Evolutionary conservation across 2,797 vertebrate species (phyloP).

Genomic region (Lindbergichthys nudifrons): DNA sequence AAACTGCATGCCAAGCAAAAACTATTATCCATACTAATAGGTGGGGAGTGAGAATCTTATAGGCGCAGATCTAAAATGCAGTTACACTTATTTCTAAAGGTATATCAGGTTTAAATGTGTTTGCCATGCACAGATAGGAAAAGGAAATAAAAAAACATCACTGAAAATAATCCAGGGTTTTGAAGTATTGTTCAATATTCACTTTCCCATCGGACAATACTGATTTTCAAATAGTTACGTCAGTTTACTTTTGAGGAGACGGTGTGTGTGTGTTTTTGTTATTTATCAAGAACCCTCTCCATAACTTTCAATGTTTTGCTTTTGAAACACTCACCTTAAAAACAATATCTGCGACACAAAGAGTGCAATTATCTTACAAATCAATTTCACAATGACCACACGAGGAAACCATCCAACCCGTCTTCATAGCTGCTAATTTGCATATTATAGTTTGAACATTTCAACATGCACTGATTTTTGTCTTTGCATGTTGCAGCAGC

Average conservation of each 20-base stretch:
- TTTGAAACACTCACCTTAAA: background rate
- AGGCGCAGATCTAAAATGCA: background rate
- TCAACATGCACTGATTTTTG: conserved; percentile 42
- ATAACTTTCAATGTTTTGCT: background rate
- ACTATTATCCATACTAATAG: conserved; percentile 20
- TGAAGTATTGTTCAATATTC: background rate
- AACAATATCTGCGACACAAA: background rate
- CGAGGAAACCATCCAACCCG: background rate
- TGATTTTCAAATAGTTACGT: too few species aligned
- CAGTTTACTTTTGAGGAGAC: background rate
- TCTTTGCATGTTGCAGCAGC: conserved; percentile 68
- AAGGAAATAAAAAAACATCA: background rate
- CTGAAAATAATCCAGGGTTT: background rate
- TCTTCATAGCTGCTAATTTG: conserved; percentile 27
- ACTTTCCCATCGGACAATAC: background rate
- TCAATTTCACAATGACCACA: conserved; percentile 7
- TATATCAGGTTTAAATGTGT: background rate
- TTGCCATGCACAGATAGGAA: background rate
- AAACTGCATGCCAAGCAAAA: conserved; percentile 51
- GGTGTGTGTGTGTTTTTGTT: background rate
- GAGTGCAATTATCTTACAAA: conserved; percentile 10
- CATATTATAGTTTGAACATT: conserved; percentile 25
- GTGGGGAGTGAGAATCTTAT: background rate
- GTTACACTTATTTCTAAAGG: background rate
- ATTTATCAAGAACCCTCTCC: background rate